Evolutionary conservation across 2,888 invertebrate genomes (phyloP).

Genomic region (Agapostemon virescens): DNA sequence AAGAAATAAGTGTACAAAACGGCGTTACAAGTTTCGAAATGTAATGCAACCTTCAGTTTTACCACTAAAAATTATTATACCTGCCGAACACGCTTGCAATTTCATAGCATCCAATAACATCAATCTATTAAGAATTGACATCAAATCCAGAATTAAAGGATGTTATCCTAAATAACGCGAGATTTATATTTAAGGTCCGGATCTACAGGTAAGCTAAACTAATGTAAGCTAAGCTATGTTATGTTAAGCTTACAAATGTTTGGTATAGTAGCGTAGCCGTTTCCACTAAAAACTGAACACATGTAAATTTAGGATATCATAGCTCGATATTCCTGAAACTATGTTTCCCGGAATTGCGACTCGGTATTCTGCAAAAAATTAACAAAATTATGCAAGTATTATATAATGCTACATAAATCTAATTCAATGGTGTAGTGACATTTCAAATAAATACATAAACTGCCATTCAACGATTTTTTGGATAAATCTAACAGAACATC

Average conservation of each 20-base stretch:
- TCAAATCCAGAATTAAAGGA: background rate
- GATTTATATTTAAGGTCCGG: background rate
- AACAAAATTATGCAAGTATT: background rate
- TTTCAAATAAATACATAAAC: no score
- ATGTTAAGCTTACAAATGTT: background rate
- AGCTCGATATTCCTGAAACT: background rate
- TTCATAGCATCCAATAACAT: background rate
- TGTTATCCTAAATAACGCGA: background rate
- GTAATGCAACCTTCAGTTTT: no score
- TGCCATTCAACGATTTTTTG: no score
- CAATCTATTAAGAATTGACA: background rate
- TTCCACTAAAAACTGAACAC: background rate
- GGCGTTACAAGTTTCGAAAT: background rate
- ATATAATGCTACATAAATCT: background rate
- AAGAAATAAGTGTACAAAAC: background rate
- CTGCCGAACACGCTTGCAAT: background rate
- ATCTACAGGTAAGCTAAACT: background rate
- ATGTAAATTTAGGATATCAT: background rate
- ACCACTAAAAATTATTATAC: background rate
- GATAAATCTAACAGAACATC: no score
- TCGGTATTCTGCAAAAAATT: background rate
- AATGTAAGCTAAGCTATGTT: background rate
- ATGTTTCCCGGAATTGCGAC: background rate
- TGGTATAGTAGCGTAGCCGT: background rate
- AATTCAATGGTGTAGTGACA: no score